A percentile compares a stretch with the other conserved stretches of the same genome.
phyloP scores from a whole-genome alignment of 2,113 vertebrate species.

The Rhinolophus sinicus region DNA sequence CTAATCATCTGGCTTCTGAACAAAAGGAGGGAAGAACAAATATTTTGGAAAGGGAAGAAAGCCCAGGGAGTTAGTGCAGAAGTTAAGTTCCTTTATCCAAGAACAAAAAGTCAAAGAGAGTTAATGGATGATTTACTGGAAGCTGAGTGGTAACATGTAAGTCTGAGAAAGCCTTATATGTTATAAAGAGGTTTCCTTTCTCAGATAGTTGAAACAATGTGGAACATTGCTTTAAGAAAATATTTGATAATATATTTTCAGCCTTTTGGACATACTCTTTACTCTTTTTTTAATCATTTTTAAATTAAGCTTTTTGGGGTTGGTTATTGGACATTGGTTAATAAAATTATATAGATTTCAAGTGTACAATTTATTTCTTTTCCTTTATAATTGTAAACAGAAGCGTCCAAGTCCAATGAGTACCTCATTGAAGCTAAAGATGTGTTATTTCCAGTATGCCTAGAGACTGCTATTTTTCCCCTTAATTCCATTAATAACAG shows the following conservation, averaged over 20 bases:
- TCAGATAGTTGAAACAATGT: neutral
- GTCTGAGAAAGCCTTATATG: conserved; percentile 25
- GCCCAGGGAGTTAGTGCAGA: neutral
- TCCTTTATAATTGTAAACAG: conserved; percentile 16
- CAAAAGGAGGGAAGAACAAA: conserved; percentile 50
- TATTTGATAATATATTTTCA: conserved; percentile 23
- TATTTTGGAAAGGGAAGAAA: conserved; percentile 69
- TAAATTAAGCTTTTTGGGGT: no score
- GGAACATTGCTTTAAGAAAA: conserved; percentile 57
- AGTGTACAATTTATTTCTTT: conserved; percentile 34
- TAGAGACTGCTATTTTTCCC: neutral
- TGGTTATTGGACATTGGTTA: no score
- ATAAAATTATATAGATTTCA: no score
- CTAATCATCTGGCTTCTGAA: conserved; percentile 68
- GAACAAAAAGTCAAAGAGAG: conserved; percentile 62
- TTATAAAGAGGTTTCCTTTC: conserved; percentile 47
- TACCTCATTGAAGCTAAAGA: neutral
- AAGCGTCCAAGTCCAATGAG: neutral
- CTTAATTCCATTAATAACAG: neutral
- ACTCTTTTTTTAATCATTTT: no score
- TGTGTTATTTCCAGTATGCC: neutral
- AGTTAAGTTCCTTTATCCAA: conserved; percentile 38
- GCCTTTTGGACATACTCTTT: conserved; percentile 38
- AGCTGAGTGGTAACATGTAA: neutral
- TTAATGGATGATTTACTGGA: conserved; percentile 58